Conservation (phyloP, 2,113 vertebrate species). For the Tauraco erythrolophus region DNA sequence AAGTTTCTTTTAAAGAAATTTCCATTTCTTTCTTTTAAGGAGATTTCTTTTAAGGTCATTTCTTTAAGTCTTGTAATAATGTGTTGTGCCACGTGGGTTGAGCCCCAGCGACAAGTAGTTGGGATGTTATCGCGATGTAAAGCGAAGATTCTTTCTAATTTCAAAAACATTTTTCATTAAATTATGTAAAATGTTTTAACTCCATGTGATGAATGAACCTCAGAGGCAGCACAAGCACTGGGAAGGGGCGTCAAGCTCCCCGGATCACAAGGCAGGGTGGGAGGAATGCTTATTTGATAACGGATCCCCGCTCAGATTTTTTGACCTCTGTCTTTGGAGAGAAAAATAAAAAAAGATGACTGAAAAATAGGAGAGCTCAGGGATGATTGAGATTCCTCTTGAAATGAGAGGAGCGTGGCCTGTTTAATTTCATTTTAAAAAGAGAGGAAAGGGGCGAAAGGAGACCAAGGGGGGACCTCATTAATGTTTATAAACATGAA, state of each 20-base stretch:
- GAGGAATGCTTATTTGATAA: neutral
- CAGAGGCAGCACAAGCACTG: neutral
- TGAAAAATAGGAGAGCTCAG: neutral
- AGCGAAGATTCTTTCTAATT: neutral
- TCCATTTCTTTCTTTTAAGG: neutral
- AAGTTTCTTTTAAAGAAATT: neutral
- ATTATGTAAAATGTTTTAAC: neutral
- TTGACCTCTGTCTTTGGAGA: neutral
- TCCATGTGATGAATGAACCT: neutral
- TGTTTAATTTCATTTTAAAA: neutral
- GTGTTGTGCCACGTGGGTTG: neutral
- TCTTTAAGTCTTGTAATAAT: neutral
- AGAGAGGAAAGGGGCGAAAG: neutral
- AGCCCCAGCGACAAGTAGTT: neutral
- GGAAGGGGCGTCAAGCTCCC: neutral
- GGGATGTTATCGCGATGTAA: neutral
- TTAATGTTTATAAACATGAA: no score
- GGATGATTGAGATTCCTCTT: neutral
- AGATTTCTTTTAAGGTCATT: neutral
- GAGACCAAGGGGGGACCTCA: no score
- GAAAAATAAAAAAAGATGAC: neutral
- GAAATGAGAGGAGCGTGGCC: neutral
- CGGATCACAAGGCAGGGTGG: accelerated
- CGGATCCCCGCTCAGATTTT: neutral
- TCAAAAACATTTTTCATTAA: neutral